phyloP scores from a whole-genome alignment of 2,888 invertebrate species.

The Pristionchus exspectatus region DNA sequence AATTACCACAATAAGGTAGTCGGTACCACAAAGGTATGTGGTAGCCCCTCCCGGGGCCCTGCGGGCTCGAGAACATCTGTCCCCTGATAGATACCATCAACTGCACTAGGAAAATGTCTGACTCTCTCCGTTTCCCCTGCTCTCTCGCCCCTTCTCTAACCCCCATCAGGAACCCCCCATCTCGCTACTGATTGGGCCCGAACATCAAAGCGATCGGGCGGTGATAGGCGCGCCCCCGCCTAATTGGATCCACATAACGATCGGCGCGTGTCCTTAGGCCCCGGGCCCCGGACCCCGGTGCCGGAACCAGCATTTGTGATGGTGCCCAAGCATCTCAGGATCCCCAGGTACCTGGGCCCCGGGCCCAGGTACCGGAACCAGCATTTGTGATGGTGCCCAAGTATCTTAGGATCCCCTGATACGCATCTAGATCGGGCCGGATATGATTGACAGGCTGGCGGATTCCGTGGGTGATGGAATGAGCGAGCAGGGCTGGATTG shows the following conservation, averaged over 20 bases:
- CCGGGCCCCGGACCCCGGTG: background rate
- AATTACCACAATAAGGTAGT: background rate
- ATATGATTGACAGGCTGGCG: constrained; percentile 17
- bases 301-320: background rate
- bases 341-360: background rate
- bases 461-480: background rate
- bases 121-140: background rate
- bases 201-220: constrained; percentile 1
- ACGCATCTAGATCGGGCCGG: background rate
- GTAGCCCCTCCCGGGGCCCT: background rate
- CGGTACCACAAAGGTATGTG: background rate
- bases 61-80: background rate
- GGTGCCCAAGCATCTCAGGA: too few species aligned
- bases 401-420: too few species aligned
- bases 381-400: background rate
- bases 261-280: background rate
- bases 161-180: background rate
- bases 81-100: background rate
- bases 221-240: constrained; percentile 34
- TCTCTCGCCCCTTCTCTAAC: background rate
- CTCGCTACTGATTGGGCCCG: background rate
- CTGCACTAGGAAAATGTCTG: background rate
- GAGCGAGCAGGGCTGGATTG: background rate
- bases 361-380: background rate
- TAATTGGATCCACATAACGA: constrained; percentile 1